Evolutionary conservation across 2,888 invertebrate genomes (phyloP).

Genomic region (Malthinus flaveolus): DNA sequence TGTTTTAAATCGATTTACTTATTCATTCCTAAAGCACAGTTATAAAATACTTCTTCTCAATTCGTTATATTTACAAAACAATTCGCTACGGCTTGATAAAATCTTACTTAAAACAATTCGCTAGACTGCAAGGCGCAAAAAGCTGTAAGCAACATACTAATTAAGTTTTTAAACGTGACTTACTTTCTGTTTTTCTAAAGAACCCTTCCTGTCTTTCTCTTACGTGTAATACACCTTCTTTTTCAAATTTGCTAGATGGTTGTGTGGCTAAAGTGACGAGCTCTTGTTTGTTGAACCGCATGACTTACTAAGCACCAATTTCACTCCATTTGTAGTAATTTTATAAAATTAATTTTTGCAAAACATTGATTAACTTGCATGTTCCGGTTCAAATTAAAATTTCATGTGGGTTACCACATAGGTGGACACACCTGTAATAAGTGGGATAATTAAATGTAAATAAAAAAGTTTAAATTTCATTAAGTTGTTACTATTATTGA

Average conservation of each 20-base stretch:
- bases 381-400: not conserved
- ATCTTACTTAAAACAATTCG: too few relatives aligned
- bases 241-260: constrained; percentile 86
- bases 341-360: not conserved
- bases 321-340: constrained; percentile 17
- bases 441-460: too few relatives aligned
- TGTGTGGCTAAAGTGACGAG: constrained; percentile 83
- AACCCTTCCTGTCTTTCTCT: constrained; percentile 90
- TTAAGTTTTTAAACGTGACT: constrained; percentile 46
- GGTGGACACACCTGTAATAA: constrained; percentile 6
- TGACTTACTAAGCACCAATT: constrained; percentile 46
- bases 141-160: too few relatives aligned
- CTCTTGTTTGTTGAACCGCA: constrained; percentile 93
- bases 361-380: not conserved
- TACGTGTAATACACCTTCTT: constrained; percentile 84
- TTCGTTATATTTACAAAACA: too few relatives aligned
- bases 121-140: too few relatives aligned
- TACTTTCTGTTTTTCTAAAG: constrained; percentile 90
- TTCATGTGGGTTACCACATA: not conserved
- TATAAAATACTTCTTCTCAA: too few relatives aligned
- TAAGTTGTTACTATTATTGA: too few relatives aligned
- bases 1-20: too few relatives aligned
- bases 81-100: too few relatives aligned
- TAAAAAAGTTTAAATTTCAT: too few relatives aligned
- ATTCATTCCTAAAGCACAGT: too few relatives aligned